Evolutionary conservation across 2,888 invertebrate species (phyloP).

Genomic region (Arctia plantaginis): DNA sequence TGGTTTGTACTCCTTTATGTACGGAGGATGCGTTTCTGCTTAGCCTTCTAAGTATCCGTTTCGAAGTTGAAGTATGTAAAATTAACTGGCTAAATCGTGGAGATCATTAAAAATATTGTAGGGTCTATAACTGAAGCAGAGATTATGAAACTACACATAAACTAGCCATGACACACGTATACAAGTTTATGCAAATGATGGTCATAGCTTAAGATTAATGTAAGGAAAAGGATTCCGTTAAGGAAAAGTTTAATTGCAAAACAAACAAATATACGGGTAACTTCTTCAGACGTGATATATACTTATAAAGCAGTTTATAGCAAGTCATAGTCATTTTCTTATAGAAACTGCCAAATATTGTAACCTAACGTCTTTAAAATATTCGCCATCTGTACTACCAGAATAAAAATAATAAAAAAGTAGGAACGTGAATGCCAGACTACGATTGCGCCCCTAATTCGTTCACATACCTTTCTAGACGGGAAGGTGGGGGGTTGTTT

Average conservation of each 20-base stretch:
- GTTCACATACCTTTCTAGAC: conserved; percentile 70
- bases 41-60: neutral
- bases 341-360: neutral
- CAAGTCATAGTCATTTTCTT: neutral
- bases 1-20: conserved; percentile 5
- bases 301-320: neutral
- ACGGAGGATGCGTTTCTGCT: neutral
- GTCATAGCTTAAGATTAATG: no score
- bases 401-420: conserved; percentile 42
- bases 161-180: no score
- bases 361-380: conserved; percentile 18
- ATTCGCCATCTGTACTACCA: conserved; percentile 23
- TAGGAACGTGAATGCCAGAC: conserved; percentile 53
- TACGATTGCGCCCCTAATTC: conserved; percentile 72
- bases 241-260: neutral
- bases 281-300: neutral
- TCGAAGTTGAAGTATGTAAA: neutral
- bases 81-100: neutral
- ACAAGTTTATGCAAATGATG: no score
- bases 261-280: neutral
- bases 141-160: no score
- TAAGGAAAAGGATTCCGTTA: no score
- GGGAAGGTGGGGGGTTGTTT: conserved; percentile 38
- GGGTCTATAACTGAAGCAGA: neutral
- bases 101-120: neutral